Percentiles rank a stretch among this genome's conserved stretches.
Conservation (phyloP, 2,888 invertebrate species). For the Spisula subtruncata region DNA sequence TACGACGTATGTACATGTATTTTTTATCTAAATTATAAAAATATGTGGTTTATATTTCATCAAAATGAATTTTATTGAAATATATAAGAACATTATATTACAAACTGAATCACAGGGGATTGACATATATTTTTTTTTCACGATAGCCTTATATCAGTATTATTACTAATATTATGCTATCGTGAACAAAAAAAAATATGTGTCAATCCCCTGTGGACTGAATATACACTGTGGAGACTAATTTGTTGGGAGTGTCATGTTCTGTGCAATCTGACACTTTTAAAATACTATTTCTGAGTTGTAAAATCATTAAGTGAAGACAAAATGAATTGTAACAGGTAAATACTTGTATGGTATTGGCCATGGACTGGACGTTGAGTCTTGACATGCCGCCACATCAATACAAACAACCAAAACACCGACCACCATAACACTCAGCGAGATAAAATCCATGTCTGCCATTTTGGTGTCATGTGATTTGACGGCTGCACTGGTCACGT, state of each 20-base stretch:
- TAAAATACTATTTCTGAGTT: not conserved
- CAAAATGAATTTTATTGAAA: too few species aligned
- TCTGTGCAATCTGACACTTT: not conserved
- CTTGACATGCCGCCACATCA: constrained; percentile 35
- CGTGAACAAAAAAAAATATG: too few species aligned
- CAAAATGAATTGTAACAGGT: not conserved
- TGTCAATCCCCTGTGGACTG: too few species aligned
- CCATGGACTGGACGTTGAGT: constrained; percentile 58
- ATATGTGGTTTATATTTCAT: too few species aligned
- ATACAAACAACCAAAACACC: constrained; percentile 42
- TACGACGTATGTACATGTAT: too few species aligned
- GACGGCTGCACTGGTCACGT: constrained; percentile 53
- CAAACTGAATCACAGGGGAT: too few species aligned
- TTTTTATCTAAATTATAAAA: too few species aligned
- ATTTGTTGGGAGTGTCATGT: not conserved
- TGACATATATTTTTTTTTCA: too few species aligned
- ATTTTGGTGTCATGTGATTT: constrained; percentile 67
- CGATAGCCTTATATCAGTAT: too few species aligned
- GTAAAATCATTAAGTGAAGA: not conserved
- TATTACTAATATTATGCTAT: too few species aligned
- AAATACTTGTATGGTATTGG: constrained; percentile 78
- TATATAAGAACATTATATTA: too few species aligned
- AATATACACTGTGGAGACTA: too few species aligned
- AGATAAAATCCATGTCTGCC: not conserved
- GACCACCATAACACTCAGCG: not conserved